A percentile compares a stretch with the other conserved stretches of the same genome.
These are phyloP conservation scores for Ellobium chinense DNA, from an alignment of 2,888 invertebrate genomes.

Conservation along the genomic window DNA sequence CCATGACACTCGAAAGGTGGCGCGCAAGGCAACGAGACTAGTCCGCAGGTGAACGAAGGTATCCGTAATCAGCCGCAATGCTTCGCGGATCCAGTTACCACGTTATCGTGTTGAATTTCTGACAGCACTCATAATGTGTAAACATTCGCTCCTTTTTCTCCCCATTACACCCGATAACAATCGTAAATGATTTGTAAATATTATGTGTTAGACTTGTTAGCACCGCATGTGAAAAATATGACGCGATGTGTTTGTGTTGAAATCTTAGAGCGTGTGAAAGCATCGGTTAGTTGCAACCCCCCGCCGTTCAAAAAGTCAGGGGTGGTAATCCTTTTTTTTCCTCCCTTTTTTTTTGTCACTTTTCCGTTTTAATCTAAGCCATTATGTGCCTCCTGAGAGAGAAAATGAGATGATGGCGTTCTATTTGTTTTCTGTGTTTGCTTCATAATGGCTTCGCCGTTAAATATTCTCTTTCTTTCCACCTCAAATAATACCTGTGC, in stretches of 20 bases:
- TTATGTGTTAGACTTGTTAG: conserved; percentile 11
- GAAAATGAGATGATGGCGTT: too few species aligned
- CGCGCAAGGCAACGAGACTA: neutral
- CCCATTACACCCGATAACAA: conserved; percentile 14
- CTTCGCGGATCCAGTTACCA: neutral
- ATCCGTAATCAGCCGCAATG: neutral
- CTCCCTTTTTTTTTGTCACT: too few species aligned
- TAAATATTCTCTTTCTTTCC: too few species aligned
- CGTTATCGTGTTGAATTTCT: neutral
- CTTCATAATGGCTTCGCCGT: too few species aligned
- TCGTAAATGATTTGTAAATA: conserved; percentile 26
- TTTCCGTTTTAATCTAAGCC: too few species aligned
- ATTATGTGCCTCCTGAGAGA: too few species aligned
- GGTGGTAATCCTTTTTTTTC: too few species aligned
- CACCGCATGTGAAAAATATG: neutral
- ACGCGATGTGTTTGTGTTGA: neutral
- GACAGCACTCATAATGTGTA: neutral
- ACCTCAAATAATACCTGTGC: too few species aligned
- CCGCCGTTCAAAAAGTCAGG: too few species aligned
- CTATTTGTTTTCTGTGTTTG: too few species aligned
- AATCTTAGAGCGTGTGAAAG: neutral
- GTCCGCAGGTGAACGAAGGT: conserved; percentile 22
- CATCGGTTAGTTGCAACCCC: too few species aligned
- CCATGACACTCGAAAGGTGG: conserved; percentile 19
- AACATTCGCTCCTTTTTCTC: neutral